Conservation (phyloP, 2,888 invertebrate genomes). For the Sarcophaga variegata region DNA sequence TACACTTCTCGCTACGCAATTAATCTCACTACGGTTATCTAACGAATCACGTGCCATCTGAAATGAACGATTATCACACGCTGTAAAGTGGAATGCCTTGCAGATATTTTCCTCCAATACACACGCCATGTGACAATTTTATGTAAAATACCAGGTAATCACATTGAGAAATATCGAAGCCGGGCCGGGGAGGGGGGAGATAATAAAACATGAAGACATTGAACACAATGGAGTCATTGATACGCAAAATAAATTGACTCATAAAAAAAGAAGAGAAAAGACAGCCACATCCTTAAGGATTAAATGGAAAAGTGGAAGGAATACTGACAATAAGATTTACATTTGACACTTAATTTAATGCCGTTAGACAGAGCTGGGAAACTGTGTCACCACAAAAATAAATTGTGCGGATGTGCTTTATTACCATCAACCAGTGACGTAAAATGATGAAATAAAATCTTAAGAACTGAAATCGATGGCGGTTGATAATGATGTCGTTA, state of each 20-base stretch:
- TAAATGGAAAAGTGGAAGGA: background rate
- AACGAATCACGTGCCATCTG: background rate
- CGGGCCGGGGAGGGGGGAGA: background rate
- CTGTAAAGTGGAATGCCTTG: background rate
- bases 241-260: constrained; percentile 59
- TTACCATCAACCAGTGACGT: background rate
- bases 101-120: background rate
- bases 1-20: background rate
- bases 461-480: no score
- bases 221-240: constrained; percentile 38
- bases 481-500: no score
- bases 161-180: background rate
- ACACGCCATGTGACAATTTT: background rate
- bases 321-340: constrained; percentile 14
- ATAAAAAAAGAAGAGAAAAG: background rate
- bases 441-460: no score
- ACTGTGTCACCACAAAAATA: background rate
- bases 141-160: constrained; percentile 2
- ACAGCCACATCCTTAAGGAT: constrained; percentile 4
- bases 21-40: background rate
- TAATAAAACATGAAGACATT: background rate
- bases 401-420: no score
- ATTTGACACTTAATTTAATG: constrained; percentile 27
- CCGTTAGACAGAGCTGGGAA: background rate
- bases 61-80: background rate